Evolutionary conservation across 2,113 vertebrate species (phyloP).

Genomic region (Limanda limanda): DNA sequence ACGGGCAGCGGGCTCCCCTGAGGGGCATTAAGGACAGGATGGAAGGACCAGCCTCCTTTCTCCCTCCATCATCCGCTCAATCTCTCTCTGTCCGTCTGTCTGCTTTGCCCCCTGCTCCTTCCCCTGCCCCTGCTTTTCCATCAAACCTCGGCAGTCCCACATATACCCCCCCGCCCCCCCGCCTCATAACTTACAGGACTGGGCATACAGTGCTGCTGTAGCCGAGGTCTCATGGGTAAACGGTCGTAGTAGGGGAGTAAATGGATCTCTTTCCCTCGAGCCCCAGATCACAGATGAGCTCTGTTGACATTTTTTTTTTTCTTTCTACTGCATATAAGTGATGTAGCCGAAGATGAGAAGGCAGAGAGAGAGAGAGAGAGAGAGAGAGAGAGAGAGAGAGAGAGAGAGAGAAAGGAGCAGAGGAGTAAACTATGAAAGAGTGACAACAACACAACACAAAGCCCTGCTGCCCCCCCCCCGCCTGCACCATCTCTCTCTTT

Average conservation of each 20-base stretch:
- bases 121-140: conserved; percentile 48
- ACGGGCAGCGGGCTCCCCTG: conserved; percentile 65
- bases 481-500: conserved; percentile 35
- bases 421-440: conserved; percentile 58
- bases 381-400: conserved; percentile 29
- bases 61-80: conserved; percentile 51
- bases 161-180: neutral
- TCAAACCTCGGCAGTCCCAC: conserved; percentile 49
- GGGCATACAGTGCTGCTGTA: conserved; percentile 19
- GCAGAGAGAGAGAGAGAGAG: conserved; percentile 24
- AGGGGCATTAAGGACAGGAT: conserved; percentile 73
- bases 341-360: conserved; percentile 45
- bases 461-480: conserved; percentile 24
- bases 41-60: conserved; percentile 50
- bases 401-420: conserved; percentile 36
- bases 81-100: conserved; percentile 47
- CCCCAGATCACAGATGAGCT: conserved; percentile 65
- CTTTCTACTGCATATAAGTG: conserved; percentile 33
- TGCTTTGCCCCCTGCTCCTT: conserved; percentile 40
- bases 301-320: conserved; percentile 37
- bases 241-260: conserved; percentile 60
- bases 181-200: conserved; percentile 57
- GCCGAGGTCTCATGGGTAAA: conserved; percentile 62
- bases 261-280: conserved; percentile 71
- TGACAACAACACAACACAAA: conserved; percentile 70